Percentiles rank a stretch among this genome's conserved stretches.
Conservation (phyloP, 2,888 invertebrate species). For the Sarcophaga caerulescens region DNA sequence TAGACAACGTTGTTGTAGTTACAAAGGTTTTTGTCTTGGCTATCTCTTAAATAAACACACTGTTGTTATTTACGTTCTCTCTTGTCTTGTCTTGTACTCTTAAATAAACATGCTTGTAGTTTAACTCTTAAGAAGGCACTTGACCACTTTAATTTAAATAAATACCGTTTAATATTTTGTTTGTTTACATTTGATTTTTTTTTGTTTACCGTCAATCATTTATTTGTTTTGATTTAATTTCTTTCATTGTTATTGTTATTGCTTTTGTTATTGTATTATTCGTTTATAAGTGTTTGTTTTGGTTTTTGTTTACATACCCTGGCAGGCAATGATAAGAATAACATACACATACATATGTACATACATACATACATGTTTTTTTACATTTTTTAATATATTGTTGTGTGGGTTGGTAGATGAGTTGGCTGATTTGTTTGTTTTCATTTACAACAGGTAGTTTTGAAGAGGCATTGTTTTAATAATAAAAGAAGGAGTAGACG, state of each 20-base stretch:
- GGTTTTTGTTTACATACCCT: constrained; percentile 11
- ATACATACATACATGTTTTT: too few relatives aligned
- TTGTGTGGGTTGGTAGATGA: neutral
- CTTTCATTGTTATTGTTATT: constrained; percentile 2
- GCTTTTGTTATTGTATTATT: neutral
- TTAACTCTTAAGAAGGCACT: constrained; percentile 14
- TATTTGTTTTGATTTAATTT: constrained; percentile 48
- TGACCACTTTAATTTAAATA: constrained; percentile 12
- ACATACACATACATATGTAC: too few relatives aligned
- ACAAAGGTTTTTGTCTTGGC: constrained; percentile 24
- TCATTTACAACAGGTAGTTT: too few relatives aligned
- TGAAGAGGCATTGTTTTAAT: too few relatives aligned
- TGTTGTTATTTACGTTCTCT: too few relatives aligned
- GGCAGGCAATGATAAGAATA: too few relatives aligned
- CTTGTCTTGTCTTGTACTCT: constrained; percentile 23
- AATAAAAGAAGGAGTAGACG: too few relatives aligned
- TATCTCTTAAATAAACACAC: neutral
- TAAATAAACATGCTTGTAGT: constrained; percentile 38
- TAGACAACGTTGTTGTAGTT: neutral
- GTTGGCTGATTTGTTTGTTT: too few relatives aligned
- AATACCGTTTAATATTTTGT: too few relatives aligned
- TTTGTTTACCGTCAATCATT: constrained; percentile 26
- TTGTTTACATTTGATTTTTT: constrained; percentile 28
- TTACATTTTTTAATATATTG: neutral
- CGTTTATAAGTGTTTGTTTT: neutral